Base-by-base conservation (phyloP, 1,140 invertebrate species). In the Pachyrhynchus sulphureomaculatus region DNA sequence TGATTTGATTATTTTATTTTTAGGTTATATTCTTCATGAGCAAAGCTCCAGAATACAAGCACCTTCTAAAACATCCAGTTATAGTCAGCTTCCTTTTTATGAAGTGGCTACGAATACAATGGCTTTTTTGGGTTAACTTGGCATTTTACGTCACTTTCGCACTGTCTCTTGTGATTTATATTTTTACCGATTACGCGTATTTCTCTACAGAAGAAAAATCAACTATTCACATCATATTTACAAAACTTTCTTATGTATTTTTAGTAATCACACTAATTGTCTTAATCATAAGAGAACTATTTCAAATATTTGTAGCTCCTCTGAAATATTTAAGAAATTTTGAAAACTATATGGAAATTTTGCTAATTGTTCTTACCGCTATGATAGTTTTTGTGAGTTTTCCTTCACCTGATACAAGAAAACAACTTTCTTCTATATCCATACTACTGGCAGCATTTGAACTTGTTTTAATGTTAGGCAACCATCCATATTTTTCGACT, bases 51-150 rank as follows among this genome's bases (percentile, higher is more conserved):
- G 81, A 86, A 52, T 74, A 88, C 20, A 81, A 82, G 23, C 80
- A 84, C 54, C 73, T 92, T 8, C 73, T 92, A 3, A 88, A 84
- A 66, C 91, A 92, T 77, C 90, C 91, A 1, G 75, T 92, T 0
- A 82, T 92, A 10, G 85, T 87, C 0, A 90, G 88, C 60, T 91
- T 91, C 66, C 70, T 93, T 1, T 86, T 87, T 69, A 76, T 92
- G 10, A 93, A 93, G 75, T 93, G 90, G 89, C 82, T 87, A 68
- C 80, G 84, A 56, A 86, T 91, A 57, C 83, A 86, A 21, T 79
- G 82, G 10, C 77, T 89, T 6, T 88, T 90, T 66, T 86, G 84
- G 44, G 75, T 82, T 1, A 91, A 92, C 73, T 83, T 91, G 23
- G 69, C 82, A 2, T 82, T 91, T 62, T 92, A 91, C 72, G 71